A percentile compares a stretch with the other conserved stretches of the same genome.
phyloP scores from a whole-genome alignment of 2,888 invertebrate species.

The Drosophila mimetica region DNA sequence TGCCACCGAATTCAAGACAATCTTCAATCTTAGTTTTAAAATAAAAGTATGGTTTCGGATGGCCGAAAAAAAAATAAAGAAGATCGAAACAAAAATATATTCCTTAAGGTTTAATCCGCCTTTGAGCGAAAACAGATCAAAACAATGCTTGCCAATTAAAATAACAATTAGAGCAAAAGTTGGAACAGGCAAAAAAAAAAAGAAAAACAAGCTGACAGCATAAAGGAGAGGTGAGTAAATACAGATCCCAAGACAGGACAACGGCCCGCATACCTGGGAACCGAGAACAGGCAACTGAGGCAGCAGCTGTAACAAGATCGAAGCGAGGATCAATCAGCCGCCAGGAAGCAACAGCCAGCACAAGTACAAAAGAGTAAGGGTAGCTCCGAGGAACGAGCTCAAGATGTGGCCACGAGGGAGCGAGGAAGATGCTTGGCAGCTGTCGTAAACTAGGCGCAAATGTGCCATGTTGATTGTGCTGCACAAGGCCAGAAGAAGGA shows the following conservation, averaged over 20 bases:
- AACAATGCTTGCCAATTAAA: slow-evolving; percentile 18
- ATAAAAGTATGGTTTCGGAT: too few relatives aligned
- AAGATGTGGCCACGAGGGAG: slow-evolving; percentile 10
- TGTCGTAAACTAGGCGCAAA: slow-evolving; percentile 70
- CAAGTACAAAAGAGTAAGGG: slow-evolving; percentile 54
- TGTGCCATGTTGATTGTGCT: slow-evolving; percentile 34
- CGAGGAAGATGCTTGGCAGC: slow-evolving; percentile 55
- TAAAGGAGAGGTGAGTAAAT: slow-evolving; percentile 14
- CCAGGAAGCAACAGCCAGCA: slow-evolving; percentile 56
- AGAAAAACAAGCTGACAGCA: slow-evolving; percentile 1
- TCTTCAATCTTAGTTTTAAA: too few relatives aligned
- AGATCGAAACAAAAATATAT: background rate
- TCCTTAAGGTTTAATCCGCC: background rate
- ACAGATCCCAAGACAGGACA: slow-evolving; percentile 21
- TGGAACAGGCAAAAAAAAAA: background rate
- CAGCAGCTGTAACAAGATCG: slow-evolving; percentile 72
- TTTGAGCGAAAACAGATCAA: background rate
- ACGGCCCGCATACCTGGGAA: slow-evolving; percentile 35
- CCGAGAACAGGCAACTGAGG: slow-evolving; percentile 7
- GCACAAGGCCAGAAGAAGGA: slow-evolving; percentile 28
- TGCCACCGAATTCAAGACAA: background rate
- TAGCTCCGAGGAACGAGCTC: slow-evolving; percentile 29
- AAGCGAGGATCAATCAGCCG: slow-evolving; percentile 66
- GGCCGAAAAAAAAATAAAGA: background rate
- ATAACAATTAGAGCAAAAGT: slow-evolving; percentile 43